phyloP scores from a whole-genome alignment of 2,113 vertebrate genomes.

The Gopherus evgoodei region DNA sequence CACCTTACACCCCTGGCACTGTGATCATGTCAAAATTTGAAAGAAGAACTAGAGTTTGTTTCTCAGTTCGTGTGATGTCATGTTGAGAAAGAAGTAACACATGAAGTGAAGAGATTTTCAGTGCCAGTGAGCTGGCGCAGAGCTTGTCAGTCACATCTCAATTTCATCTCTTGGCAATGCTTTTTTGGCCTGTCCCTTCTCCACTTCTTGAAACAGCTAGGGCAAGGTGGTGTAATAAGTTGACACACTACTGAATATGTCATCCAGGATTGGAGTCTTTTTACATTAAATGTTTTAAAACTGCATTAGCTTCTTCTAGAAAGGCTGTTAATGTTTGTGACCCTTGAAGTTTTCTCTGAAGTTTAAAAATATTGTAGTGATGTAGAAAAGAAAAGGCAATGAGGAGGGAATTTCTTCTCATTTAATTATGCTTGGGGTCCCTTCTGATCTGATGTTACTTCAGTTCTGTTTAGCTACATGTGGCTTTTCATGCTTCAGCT shows the following conservation, averaged over 20 bases:
- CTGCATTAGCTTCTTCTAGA: not conserved
- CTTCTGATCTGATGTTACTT: not conserved
- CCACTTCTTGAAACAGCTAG: constrained; percentile 19
- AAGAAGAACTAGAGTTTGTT: constrained; percentile 51
- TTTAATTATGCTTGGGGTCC: not conserved
- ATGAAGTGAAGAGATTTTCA: constrained; percentile 64
- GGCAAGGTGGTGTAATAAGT: not conserved
- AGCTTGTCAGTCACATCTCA: constrained; percentile 35
- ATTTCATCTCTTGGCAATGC: constrained; percentile 33
- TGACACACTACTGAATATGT: not conserved
- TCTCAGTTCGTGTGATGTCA: constrained; percentile 57
- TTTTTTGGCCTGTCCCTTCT: constrained; percentile 49
- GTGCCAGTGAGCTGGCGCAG: constrained; percentile 51
- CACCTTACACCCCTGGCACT: not conserved
- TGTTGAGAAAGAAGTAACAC: not conserved
- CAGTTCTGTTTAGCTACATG: not conserved
- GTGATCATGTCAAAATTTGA: constrained; percentile 46
- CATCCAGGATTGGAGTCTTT: not conserved
- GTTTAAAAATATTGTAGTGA: not conserved
- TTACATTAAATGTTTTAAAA: not conserved
- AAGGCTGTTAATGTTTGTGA: not conserved
- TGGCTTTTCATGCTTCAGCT: not conserved
- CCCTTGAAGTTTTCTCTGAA: not conserved
- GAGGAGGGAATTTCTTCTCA: not conserved
- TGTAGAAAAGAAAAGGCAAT: not conserved